Evolutionary conservation across 1,140 invertebrate species (phyloP).

Genomic region (Myzus persicae): DNA sequence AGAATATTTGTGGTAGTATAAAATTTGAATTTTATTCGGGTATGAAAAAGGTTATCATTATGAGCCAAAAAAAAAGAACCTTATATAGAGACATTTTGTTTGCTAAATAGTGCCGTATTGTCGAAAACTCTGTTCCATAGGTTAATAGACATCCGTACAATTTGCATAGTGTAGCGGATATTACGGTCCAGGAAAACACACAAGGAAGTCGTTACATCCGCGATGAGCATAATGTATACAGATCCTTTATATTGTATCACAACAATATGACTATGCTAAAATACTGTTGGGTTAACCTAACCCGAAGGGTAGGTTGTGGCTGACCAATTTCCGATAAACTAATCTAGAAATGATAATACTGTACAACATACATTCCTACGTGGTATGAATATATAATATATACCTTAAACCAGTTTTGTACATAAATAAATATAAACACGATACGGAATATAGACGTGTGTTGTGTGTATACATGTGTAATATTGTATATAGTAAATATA

Average conservation of each 20-base stretch:
- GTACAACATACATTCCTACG: neutral
- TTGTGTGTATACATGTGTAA: neutral
- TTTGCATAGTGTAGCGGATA: neutral
- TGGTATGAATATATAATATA: slow-evolving; percentile 17
- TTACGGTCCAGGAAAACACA: neutral
- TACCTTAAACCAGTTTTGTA: neutral
- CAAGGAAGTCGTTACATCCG: slow-evolving; percentile 24
- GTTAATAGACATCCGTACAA: slow-evolving; percentile 1
- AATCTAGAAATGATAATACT: slow-evolving; percentile 29
- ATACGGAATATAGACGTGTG: neutral
- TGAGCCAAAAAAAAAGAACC: neutral
- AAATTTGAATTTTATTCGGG: neutral
- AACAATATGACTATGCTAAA: neutral
- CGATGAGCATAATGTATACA: neutral
- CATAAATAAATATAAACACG: neutral
- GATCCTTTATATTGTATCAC: neutral
- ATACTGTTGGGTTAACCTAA: neutral
- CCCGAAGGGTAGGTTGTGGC: neutral
- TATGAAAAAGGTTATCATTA: neutral
- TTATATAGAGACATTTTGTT: neutral
- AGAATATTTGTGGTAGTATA: neutral
- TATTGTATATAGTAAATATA: neutral
- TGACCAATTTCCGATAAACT: slow-evolving; percentile 28
- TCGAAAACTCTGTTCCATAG: neutral
- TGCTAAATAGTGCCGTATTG: neutral